Base-by-base conservation (phyloP, 2,797 vertebrate genomes). In the Rhinophrynus dorsalis region DNA sequence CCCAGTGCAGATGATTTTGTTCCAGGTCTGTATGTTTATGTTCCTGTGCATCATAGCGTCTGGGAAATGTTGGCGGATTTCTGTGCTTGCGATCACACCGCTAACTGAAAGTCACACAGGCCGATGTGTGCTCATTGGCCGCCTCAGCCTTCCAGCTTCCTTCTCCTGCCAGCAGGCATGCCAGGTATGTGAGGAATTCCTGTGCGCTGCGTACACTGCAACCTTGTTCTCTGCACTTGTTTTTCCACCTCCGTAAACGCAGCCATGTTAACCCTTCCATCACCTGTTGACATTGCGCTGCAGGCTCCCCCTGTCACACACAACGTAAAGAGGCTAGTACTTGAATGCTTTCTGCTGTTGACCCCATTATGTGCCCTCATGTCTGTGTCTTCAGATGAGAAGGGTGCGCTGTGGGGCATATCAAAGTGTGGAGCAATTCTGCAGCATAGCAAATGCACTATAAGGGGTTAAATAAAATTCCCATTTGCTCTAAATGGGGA, bases 1-100 rank as follows among this genome's bases (percentile, higher is more conserved):
- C 63, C 63, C n/a, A 40, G 6, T 21, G 30, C 27, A 40, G 52
- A 58, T 23, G 4, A 29, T 57, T 57, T 30, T 27, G 29, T 20
- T 21, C 21, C 15, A 33, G 60, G 40, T n/a, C 8, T 44, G 32
- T 57, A 65, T 65, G 64, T 65, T 65, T 72, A 32, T 42, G 42
- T 65, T 72, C 60, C 68, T 58, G 40, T 42, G 68, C 42, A 65
- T 72, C 52, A 72, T 64, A 58, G 60, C 21, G 44, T 11, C 17
- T 10, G 21, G 44, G 60, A 58, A 58, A 65, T 48, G 48, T 45
- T 23, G 69, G 32, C 5, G 51, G 45, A 59, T 42, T 59, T 51
- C 44, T 17, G 5, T 40, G 35, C 47, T 15, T 23, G 23, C 35
- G 51, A 38, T 40, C 66, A n/a, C 44, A 32, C 55, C 11, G 68